A percentile compares a stretch with the other conserved stretches of the same genome.
These are phyloP conservation scores for Pissodes strobi DNA, from an alignment of 1,140 invertebrate species.

Conservation along the genomic window DNA sequence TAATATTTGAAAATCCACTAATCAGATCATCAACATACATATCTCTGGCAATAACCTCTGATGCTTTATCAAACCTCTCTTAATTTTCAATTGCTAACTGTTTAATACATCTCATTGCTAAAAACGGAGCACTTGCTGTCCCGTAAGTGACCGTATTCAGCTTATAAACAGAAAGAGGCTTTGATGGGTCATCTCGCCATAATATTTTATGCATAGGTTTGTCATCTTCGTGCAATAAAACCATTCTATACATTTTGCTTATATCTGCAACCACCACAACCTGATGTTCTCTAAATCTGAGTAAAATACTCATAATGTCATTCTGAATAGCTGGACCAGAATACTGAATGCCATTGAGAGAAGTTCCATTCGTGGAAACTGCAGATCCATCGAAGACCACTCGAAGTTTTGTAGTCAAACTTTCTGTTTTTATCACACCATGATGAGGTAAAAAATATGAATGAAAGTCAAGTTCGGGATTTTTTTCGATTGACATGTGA, in stretches of 20 bases:
- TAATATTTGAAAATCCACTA: not conserved
- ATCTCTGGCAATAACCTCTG: not conserved
- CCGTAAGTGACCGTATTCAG: too few relatives aligned
- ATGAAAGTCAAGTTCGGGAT: too few relatives aligned
- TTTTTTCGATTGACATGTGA: too few relatives aligned
- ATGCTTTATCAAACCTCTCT: not conserved
- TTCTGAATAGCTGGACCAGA: slow-evolving; percentile 54
- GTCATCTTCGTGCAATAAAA: slow-evolving; percentile 22
- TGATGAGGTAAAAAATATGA: slow-evolving; percentile 53
- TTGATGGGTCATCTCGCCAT: not conserved
- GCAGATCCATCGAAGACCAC: slow-evolving; percentile 48
- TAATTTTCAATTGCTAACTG: not conserved
- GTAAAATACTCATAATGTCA: slow-evolving; percentile 52
- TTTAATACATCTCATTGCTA: too few relatives aligned
- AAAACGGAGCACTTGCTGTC: too few relatives aligned
- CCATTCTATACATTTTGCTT: slow-evolving; percentile 52
- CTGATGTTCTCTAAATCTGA: slow-evolving; percentile 52
- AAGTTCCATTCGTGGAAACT: slow-evolving; percentile 41
- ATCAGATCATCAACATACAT: not conserved
- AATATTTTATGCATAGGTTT: not conserved
- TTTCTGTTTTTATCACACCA: slow-evolving; percentile 35
- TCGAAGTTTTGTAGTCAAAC: slow-evolving; percentile 39
- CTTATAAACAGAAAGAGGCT: too few relatives aligned
- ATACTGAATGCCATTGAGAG: slow-evolving; percentile 52
- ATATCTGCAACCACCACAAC: slow-evolving; percentile 54